These are phyloP conservation scores for Alethe castanea DNA, from an alignment of 2,113 vertebrate genomes.

Conservation along the genomic window DNA sequence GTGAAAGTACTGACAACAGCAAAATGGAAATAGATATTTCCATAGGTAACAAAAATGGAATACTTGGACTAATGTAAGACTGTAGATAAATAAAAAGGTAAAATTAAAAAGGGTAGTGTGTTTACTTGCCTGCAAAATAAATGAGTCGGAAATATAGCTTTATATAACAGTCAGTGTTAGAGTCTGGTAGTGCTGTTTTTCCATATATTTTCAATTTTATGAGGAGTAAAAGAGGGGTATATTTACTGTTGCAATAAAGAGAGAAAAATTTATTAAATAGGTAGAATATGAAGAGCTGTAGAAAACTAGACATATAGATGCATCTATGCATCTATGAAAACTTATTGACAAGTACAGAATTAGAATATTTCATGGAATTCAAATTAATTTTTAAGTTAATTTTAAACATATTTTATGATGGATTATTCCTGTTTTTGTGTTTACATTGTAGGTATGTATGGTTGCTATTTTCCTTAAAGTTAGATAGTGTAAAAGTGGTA, in stretches of 20 bases:
- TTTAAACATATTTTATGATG: neutral
- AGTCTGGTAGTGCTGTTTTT: neutral
- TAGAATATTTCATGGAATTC: neutral
- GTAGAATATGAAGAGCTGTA: neutral
- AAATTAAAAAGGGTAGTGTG: neutral
- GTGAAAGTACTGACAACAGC: neutral
- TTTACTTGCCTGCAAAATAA: neutral
- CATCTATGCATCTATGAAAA: neutral
- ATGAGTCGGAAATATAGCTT: neutral
- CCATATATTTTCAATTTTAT: neutral
- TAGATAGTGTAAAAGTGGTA: neutral
- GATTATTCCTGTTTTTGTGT: neutral
- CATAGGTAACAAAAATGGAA: neutral
- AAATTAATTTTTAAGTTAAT: neutral
- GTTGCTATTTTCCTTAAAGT: neutral
- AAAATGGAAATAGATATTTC: neutral
- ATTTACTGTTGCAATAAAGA: neutral
- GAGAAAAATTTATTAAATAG: neutral
- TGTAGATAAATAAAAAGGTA: neutral
- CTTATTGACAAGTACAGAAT: neutral
- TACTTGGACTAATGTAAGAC: neutral
- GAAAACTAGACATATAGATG: neutral
- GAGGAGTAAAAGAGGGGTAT: neutral
- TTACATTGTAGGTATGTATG: neutral
- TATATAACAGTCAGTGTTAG: neutral